Base-by-base conservation (phyloP, 2,888 invertebrate species). In the Eudasyphora cyanicolor region DNA sequence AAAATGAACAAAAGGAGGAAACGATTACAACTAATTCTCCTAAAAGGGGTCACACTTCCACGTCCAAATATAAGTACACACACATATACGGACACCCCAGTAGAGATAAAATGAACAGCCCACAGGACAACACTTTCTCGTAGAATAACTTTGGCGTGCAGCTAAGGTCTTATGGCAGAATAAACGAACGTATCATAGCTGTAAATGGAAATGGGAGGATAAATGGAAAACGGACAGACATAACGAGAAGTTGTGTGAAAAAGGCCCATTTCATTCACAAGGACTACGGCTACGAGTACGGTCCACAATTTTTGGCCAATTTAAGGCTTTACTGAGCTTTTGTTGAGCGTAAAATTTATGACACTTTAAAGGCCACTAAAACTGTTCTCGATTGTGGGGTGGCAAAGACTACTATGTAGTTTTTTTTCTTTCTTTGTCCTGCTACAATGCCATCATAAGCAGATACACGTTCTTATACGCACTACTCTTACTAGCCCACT, bases 291-390 rank as follows among this genome's bases (percentile, higher is more conserved):
- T n/a, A n/a, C 27, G 14, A 29, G 19, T 14, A 67, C 29, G 70
- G 32, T 71, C 70, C 24, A 60, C 74, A 76, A 80, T 75, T 76
- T 84, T 78, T 78, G 78, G 78, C 51, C 71, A 81, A 81, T 81
- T 84, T 81, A 84, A 76, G 81, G 81, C 84, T 78, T 81, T 84
- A 42, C 64, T 78, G 78, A 80, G 75, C 78, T 71, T 80, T 80
- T 75, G 84, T 81, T 81, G 64, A 84, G 75, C 42, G 76, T 21
- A 82, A 80, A 83, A 86, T 86, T 86, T 86, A 86, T 85, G 80
- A 77, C 76, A 85, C 83, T 84, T 85, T 81, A 82, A 86, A 85
- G 86, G 70, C 82, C 82, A 82, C 86, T 79, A 82, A 85, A 86
- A 78, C 38, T 74, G 38, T 71, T 60, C 76, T 64, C 12, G 12